Percentiles rank a stretch among this genome's conserved stretches.
Conservation (phyloP, 2,888 invertebrate genomes). For the Meloe dianella region DNA sequence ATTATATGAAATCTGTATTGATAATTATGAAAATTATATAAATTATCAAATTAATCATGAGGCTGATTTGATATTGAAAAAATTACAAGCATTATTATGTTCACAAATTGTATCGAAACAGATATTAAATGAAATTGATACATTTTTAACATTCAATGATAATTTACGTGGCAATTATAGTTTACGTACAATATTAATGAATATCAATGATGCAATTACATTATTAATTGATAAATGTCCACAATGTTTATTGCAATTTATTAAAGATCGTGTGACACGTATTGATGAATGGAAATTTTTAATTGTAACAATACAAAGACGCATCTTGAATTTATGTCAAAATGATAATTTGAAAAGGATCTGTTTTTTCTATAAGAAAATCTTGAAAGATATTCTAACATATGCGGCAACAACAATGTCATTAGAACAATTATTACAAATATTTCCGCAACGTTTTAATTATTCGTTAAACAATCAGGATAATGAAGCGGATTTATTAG, state of each 20-base stretch:
- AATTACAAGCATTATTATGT: conserved; percentile 66
- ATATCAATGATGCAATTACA: conserved; percentile 62
- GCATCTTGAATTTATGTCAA: conserved; percentile 53
- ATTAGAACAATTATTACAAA: conserved; percentile 57
- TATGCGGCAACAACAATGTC: conserved; percentile 59
- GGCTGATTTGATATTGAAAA: conserved; percentile 52
- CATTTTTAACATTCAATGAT: conserved; percentile 66
- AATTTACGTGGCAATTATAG: conserved; percentile 63
- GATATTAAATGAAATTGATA: conserved; percentile 66
- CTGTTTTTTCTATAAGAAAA: conserved; percentile 55
- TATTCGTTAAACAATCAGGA: conserved; percentile 36
- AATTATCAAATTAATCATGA: conserved; percentile 38
- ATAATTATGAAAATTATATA: conserved; percentile 35
- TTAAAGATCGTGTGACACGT: conserved; percentile 62
- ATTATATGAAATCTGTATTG: conserved; percentile 49
- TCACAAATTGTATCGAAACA: conserved; percentile 64
- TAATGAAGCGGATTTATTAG: conserved; percentile 49
- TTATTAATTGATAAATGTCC: conserved; percentile 68
- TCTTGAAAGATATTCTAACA: conserved; percentile 58
- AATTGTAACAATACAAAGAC: conserved; percentile 56
- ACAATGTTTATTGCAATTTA: conserved; percentile 68
- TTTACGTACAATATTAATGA: conserved; percentile 61
- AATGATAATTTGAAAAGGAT: conserved; percentile 49
- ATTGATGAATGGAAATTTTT: conserved; percentile 60
- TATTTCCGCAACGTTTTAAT: conserved; percentile 58